Evolutionary conservation across 2,888 invertebrate genomes (phyloP).

Genomic region (Homarus gammarus): DNA sequence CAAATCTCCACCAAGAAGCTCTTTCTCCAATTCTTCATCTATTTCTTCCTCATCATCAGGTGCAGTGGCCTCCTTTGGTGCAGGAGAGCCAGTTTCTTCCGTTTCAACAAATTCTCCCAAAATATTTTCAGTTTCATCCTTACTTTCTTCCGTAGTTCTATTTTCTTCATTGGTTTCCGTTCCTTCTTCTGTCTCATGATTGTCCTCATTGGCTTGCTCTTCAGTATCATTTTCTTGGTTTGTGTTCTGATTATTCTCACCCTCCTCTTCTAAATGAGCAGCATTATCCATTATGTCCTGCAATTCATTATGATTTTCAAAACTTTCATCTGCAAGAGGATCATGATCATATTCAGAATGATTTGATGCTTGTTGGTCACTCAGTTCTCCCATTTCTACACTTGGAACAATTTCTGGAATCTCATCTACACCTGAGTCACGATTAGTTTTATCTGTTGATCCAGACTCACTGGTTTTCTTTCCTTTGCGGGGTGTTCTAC

Average conservation of each 20-base stretch:
- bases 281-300: conserved; percentile 53
- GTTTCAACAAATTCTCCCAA: conserved; percentile 43
- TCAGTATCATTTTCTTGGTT: conserved; percentile 48
- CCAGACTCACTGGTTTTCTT: conserved; percentile 33
- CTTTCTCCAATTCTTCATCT: conserved; percentile 70
- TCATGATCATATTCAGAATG: conserved; percentile 49
- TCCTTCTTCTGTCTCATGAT: conserved; percentile 7
- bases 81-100: conserved; percentile 19
- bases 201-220: conserved; percentile 31
- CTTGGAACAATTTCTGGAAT: conserved; percentile 51
- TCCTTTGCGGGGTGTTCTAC: conserved; percentile 35
- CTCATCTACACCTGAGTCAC: conserved; percentile 43
- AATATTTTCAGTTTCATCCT: conserved; percentile 31
- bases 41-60: conserved; percentile 60
- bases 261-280: conserved; percentile 37
- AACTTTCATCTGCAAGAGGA: conserved; percentile 48
- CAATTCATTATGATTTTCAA: conserved; percentile 46
- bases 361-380: conserved; percentile 45
- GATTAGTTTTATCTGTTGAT: conserved; percentile 11
- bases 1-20: conserved; percentile 62
- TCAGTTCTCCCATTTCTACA: conserved; percentile 47
- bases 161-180: conserved; percentile 27
- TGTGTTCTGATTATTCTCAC: conserved; percentile 44
- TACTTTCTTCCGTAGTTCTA: not conserved
- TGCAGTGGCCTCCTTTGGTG: conserved; percentile 3